Base-by-base conservation (phyloP, 2,113 vertebrate genomes). In the Lethenteron camtschaticum region DNA sequence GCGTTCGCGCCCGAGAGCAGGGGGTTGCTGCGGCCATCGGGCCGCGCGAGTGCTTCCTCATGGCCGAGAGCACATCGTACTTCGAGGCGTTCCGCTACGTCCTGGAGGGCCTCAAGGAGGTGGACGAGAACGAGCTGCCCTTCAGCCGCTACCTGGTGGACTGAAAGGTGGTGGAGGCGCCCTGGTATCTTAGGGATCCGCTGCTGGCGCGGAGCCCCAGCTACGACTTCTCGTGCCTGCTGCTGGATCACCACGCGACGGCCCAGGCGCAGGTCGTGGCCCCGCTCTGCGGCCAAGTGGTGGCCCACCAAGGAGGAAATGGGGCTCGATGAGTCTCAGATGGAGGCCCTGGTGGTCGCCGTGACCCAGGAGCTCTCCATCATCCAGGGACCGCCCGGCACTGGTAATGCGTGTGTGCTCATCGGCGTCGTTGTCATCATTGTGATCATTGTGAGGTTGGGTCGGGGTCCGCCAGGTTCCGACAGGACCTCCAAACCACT, bases 361-460 rank as follows among this genome's bases (percentile, higher is more conserved):
- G 81, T 96, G 70, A 91, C 90, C n/a, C 87, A 86, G 73, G 90
- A 96, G 74, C 76, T 96, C 74, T 83, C 87, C 74, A 86, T 96
- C 75, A 88, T 96, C 75, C 92, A 96, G 76, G 92, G 92, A 71
- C 90, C 92, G 72, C 90, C 90, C 70, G 90, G 92, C 72, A 96
- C 90, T 73, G 92, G 92, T 95, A 73, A 12, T 16, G n/a, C 20
- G 20, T 66, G n/a, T 66, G 60, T 8, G 59, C 59, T 16, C 16
- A 16, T 63, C 16, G 59, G 3, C 16, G 3, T 63, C 16, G 59
- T 63, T 63, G 59, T 63, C 16, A 16, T 63, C 16, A 16, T 63
- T 63, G 59, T 63, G 13, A 16, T 63, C 16, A 16, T 63, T 63
- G 59, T 63, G 13, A 16, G 13, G 13, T 3, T 63, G 24, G 24